Base-by-base conservation (phyloP, 1,140 invertebrate species). In the Drosophila pruinosa region DNA sequence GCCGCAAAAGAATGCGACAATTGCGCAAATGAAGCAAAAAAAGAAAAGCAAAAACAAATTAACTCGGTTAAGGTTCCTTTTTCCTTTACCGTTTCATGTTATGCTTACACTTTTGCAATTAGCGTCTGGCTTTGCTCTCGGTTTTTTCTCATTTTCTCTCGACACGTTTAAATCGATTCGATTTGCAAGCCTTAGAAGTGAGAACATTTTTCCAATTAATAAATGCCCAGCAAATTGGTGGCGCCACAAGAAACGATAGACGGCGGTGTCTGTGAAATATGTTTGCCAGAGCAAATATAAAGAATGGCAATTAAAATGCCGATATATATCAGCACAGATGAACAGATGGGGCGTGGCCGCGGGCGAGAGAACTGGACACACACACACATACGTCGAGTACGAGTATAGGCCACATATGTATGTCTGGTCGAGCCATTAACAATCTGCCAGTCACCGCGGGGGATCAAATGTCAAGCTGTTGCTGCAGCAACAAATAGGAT, bases 241-340 rank as follows among this genome's bases (percentile, higher is more conserved):
- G 31, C 26, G 50, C 24, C 50, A 64, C 12, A 26, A 19, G 21
- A 12, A n/a, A n/a, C n/a, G n/a, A n/a, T n/a, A n/a, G n/a, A n/a
- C n/a, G 24, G 38, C 38, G 53, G 39, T 31, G 64, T 7, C n/a
- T 31, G 5, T 8, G 28, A 52, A 53, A 38, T 34, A 12, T 53
- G 22, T 54, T 17, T 52, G 26, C 38, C 48, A 53, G 14, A 12
- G 34, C 58, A 17, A 50, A 31, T 8, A n/a, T 10, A 12, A 24
- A 47, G 56, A 79, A 61, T 50, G 64, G 67, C 80, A 85, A 83
- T 83, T 83, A 83, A 85, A 79, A 76, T 58, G 14, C 59, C 59
- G 45, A 62, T 59, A 72, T 54, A 64, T 54, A 61, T 17, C 6
- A 61, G 54, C 43, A 64, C 61, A 65, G 75, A 83, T 64, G 65